Evolutionary conservation across 92 coral and sea anemone species (phyloP).

Genomic region (Hydrozoanthus gracilis): DNA sequence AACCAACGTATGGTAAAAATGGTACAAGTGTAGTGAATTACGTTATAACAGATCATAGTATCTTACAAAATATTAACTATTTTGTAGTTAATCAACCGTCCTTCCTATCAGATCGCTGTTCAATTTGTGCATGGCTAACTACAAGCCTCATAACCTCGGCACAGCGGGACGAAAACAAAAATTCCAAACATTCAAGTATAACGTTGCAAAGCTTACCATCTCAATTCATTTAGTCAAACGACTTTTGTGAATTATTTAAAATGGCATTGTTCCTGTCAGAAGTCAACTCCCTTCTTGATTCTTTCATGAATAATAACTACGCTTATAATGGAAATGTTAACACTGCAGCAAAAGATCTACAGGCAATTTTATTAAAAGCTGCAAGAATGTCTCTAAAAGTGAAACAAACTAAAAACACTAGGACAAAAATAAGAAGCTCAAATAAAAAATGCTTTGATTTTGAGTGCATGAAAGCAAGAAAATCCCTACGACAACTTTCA

Average conservation of each 20-base stretch:
- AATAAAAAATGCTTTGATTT: too few species aligned
- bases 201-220: constrained; percentile 18
- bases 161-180: not conserved
- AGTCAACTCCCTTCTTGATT: too few species aligned
- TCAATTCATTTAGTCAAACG: constrained; percentile 49
- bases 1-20: constrained; percentile 49
- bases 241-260: constrained; percentile 33
- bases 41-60: constrained; percentile 33
- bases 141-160: constrained; percentile 7
- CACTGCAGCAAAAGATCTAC: not conserved
- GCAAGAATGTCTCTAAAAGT: constrained; percentile 34
- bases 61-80: constrained; percentile 6
- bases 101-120: constrained; percentile 42
- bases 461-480: constrained; percentile 15
- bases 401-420: constrained; percentile 14
- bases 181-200: constrained; percentile 1
- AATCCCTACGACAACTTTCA: constrained; percentile 46
- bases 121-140: constrained; percentile 30
- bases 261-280: too few species aligned
- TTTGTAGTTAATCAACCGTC: constrained; percentile 18
- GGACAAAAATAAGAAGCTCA: not conserved
- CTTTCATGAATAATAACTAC: too few species aligned
- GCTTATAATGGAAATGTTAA: too few species aligned
- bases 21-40: constrained; percentile 27
- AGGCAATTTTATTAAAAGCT: constrained; percentile 17